Percentiles rank a stretch among this genome's conserved stretches.
Evolutionary conservation across 2,797 vertebrate genomes (phyloP).

Genomic region (Xenops minutus): DNA sequence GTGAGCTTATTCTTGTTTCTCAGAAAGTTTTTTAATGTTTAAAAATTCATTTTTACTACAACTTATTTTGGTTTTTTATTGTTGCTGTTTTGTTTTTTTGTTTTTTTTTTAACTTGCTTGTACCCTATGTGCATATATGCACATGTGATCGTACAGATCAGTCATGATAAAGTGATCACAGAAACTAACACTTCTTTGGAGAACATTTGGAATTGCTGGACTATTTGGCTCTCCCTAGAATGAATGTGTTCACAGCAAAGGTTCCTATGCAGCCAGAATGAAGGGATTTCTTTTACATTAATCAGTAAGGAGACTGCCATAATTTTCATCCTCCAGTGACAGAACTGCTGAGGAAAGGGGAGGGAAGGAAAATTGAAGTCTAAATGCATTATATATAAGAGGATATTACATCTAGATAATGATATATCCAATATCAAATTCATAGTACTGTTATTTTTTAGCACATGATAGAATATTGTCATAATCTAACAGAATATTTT

Average conservation of each 20-base stretch:
- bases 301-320: not conserved
- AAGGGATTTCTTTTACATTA: not conserved
- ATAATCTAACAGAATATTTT: not conserved
- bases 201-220: not conserved
- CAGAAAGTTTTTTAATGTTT: not conserved
- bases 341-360: not conserved
- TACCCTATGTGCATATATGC: accelerated
- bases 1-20: not conserved
- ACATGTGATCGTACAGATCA: not conserved
- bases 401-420: not conserved
- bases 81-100: not conserved
- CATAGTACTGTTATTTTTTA: not conserved
- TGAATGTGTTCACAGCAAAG: not conserved
- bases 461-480: not conserved
- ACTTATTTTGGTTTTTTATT: too few relatives aligned
- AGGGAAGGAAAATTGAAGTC: not conserved
- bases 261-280: not conserved
- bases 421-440: not conserved
- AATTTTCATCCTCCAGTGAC: not conserved
- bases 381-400: not conserved
- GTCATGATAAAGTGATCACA: not conserved
- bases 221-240: not conserved
- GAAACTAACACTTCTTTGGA: not conserved
- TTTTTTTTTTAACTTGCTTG: not conserved
- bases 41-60: not conserved